phyloP scores from a whole-genome alignment of 2,113 vertebrate species.

The Oxyruncus cristatus region DNA sequence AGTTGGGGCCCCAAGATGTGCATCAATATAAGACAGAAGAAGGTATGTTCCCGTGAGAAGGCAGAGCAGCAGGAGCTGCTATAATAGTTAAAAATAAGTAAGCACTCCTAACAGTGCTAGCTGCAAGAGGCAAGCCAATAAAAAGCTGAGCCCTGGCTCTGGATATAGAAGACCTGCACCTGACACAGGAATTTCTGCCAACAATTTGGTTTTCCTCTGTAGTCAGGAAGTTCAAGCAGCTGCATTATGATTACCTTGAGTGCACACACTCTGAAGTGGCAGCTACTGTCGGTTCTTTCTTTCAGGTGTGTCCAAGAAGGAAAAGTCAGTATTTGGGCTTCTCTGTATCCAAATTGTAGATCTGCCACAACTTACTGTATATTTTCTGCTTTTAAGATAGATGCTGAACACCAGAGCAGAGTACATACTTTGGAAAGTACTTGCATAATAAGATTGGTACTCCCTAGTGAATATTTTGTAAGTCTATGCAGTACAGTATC shows the following conservation, averaged over 20 bases:
- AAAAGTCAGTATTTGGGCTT: background rate
- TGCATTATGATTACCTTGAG: background rate
- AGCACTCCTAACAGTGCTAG: background rate
- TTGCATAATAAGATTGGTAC: background rate
- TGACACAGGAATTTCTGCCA: conserved; percentile 24
- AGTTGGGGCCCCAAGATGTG: background rate
- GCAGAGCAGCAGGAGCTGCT: background rate
- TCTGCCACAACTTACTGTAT: background rate
- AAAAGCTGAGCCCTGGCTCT: background rate
- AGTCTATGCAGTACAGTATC: background rate
- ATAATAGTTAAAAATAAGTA: background rate
- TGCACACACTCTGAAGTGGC: background rate
- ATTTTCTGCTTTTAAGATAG: background rate
- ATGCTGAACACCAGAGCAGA: background rate
- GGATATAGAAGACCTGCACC: background rate
- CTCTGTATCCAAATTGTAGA: background rate
- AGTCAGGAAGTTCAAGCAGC: conserved; percentile 2
- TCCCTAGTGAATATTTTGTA: background rate
- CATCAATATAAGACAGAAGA: background rate
- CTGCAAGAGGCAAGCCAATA: background rate
- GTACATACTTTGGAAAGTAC: background rate
- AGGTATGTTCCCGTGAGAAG: background rate
- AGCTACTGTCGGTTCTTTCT: background rate
- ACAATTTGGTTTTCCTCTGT: background rate
- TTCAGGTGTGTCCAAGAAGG: background rate